Evolutionary conservation across 2,113 vertebrate genomes (phyloP).

Genomic region (Onychostruthus taczanowskii): DNA sequence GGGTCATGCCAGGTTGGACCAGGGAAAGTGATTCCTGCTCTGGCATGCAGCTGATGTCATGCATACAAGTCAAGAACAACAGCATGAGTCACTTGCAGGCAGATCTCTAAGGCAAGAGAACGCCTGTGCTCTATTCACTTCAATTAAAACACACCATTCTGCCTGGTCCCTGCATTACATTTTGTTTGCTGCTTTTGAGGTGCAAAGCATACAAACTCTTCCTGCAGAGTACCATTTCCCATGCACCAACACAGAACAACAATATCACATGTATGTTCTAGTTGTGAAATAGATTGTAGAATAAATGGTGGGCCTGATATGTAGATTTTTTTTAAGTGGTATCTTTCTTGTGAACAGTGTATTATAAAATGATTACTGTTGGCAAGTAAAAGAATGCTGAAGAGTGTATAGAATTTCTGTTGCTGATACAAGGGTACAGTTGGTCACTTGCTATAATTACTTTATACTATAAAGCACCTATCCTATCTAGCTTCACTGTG

Average conservation of each 20-base stretch:
- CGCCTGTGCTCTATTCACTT: neutral
- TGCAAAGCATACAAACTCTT: neutral
- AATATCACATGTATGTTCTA: rapidly evolving
- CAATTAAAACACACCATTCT: neutral
- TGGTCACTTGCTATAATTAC: neutral
- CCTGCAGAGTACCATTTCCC: rapidly evolving
- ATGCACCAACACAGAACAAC: rapidly evolving
- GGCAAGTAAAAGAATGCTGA: neutral
- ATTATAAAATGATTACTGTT: neutral
- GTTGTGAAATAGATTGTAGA: neutral
- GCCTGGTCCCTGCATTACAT: rapidly evolving
- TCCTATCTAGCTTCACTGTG: neutral
- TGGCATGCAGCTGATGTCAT: neutral
- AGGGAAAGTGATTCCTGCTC: neutral
- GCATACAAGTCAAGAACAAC: neutral
- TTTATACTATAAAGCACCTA: neutral
- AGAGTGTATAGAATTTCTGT: neutral
- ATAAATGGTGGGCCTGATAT: neutral
- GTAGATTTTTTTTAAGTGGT: neutral
- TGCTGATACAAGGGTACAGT: neutral
- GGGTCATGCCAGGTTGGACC: neutral
- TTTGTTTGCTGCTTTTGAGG: neutral
- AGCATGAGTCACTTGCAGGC: neutral
- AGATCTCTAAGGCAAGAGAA: neutral
- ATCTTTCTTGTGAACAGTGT: neutral